These are phyloP conservation scores for Melolontha melolontha DNA, from an alignment of 2,888 invertebrate genomes.

Conservation along the genomic window DNA sequence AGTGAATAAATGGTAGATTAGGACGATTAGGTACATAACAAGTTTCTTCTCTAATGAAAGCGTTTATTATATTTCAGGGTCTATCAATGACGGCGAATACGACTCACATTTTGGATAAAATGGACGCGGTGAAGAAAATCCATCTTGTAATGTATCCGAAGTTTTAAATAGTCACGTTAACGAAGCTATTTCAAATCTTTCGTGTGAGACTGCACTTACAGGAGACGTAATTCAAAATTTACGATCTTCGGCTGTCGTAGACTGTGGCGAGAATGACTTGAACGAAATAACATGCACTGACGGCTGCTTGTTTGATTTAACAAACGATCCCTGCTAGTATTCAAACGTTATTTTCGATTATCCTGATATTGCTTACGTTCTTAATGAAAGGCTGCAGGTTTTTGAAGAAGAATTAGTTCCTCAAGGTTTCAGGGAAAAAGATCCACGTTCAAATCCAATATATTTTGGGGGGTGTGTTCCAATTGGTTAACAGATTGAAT, in stretches of 20 bases:
- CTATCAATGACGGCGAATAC: too few relatives aligned
- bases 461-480: slow-evolving; percentile 56
- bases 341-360: slow-evolving; percentile 21
- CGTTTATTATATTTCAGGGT: too few relatives aligned
- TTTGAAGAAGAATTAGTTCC: slow-evolving; percentile 52
- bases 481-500: slow-evolving; percentile 59
- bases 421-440: slow-evolving; percentile 49
- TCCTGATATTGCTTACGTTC: slow-evolving; percentile 46
- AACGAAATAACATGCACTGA: slow-evolving; percentile 1
- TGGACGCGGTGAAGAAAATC: too few relatives aligned
- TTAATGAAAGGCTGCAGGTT: slow-evolving; percentile 49
- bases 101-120: too few relatives aligned
- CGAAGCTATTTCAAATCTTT: too few relatives aligned
- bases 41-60: too few relatives aligned
- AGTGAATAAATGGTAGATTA: too few relatives aligned
- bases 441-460: slow-evolving; percentile 54
- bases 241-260: background rate
- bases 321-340: slow-evolving; percentile 58
- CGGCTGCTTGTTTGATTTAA: slow-evolving; percentile 55
- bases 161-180: too few relatives aligned
- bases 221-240: background rate
- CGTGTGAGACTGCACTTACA: too few relatives aligned
- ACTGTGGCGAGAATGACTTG: background rate
- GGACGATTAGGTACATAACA: too few relatives aligned
- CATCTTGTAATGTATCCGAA: too few relatives aligned